Evolutionary conservation across 2,797 vertebrate species (phyloP).

Genomic region (Leptodactylus fallax): DNA sequence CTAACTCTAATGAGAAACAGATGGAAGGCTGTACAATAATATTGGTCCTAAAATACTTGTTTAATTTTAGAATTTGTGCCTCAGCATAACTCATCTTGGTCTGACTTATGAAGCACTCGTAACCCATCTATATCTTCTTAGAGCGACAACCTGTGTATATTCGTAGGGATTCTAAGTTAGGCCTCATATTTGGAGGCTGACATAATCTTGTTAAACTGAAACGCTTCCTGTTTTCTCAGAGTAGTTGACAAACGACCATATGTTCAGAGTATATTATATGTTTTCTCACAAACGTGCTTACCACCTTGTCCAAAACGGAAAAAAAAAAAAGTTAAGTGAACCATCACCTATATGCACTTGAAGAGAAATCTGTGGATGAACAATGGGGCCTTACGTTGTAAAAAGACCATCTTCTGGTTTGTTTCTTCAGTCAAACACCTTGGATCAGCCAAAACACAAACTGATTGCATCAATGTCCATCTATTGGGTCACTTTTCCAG

Average conservation of each 20-base stretch:
- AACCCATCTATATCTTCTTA: background rate
- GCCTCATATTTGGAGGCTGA: background rate
- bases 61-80: conserved; percentile 70
- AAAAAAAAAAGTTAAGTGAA: background rate
- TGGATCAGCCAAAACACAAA: background rate
- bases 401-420: background rate
- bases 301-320: background rate
- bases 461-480: too few species aligned
- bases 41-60: conserved; percentile 72
- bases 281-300: conserved; percentile 19
- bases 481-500: too few species aligned
- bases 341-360: background rate
- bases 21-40: conserved; percentile 69
- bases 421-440: background rate
- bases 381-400: background rate
- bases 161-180: background rate
- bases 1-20: conserved; percentile 78
- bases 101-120: conserved; percentile 63
- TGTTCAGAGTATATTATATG: conserved; percentile 58
- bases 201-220: conserved; percentile 50
- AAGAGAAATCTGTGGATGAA: background rate
- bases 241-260: conserved; percentile 55
- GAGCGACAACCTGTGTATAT: background rate
- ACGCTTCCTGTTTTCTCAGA: conserved; percentile 54
- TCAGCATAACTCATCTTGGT: conserved; percentile 76